Conservation (phyloP, 1,140 invertebrate genomes). For the Parapsyche elsis region DNA sequence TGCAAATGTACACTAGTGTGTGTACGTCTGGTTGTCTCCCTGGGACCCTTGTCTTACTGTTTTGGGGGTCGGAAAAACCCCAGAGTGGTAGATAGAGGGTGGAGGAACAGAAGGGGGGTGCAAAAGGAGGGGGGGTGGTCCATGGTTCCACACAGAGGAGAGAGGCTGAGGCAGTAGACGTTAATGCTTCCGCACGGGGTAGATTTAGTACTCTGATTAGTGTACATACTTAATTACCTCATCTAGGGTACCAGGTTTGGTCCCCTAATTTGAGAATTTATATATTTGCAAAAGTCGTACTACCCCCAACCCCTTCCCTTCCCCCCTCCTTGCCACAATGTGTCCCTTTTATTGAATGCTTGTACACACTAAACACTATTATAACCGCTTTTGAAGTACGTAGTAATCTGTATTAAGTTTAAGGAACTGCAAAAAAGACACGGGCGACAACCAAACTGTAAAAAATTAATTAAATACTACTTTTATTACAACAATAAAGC, state of each 20-base stretch:
- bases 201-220: conserved; percentile 56
- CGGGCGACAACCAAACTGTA: too few species aligned
- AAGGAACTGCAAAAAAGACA: too few species aligned
- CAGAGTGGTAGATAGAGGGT: too few species aligned
- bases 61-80: conserved; percentile 39
- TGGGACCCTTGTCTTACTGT: conserved; percentile 40
- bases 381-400: not conserved
- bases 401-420: too few species aligned
- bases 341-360: conserved; percentile 3
- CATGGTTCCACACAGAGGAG: conserved; percentile 8
- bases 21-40: conserved; percentile 28
- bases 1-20: conserved; percentile 23
- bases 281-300: conserved; percentile 32
- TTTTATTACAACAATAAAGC: too few species aligned
- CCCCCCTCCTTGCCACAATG: too few species aligned
- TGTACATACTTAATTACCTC: conserved; percentile 56
- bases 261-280: conserved; percentile 46
- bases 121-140: not conserved
- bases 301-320: not conserved
- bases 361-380: conserved; percentile 11
- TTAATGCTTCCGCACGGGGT: conserved; percentile 54
- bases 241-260: conserved; percentile 39
- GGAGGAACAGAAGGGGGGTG: too few species aligned
- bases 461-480: too few species aligned
- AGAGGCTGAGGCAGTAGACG: conserved; percentile 33